Percentiles rank a stretch among this genome's conserved stretches.
Evolutionary conservation across 2,113 vertebrate species (phyloP).

Genomic region (Corvus moneduloides): DNA sequence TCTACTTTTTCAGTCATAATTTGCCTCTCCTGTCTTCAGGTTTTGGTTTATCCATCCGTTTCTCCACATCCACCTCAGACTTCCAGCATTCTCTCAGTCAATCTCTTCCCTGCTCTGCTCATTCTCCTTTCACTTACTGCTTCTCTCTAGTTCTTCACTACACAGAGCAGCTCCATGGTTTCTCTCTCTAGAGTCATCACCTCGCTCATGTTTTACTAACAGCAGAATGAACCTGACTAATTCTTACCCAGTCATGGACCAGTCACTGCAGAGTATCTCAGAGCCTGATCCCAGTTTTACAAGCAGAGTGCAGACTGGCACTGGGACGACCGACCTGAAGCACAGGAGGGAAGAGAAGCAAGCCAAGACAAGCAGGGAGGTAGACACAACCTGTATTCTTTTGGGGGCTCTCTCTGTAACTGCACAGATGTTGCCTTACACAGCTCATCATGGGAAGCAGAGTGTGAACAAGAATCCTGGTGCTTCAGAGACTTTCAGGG

Average conservation of each 20-base stretch:
- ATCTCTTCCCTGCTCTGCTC: not conserved
- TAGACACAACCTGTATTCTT: not conserved
- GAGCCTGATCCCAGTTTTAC: not conserved
- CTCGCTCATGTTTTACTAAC: accelerated
- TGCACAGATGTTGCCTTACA: not conserved
- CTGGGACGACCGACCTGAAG: not conserved
- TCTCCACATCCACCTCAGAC: not conserved
- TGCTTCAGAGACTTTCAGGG: not conserved
- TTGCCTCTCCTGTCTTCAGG: accelerated
- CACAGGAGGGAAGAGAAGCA: not conserved
- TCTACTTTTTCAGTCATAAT: not conserved
- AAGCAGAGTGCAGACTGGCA: not conserved
- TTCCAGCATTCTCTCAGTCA: not conserved
- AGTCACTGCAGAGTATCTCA: not conserved
- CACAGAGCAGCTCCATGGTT: not conserved
- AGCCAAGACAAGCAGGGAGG: not conserved
- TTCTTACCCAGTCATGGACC: not conserved
- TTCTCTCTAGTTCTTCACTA: not conserved
- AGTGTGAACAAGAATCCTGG: not conserved
- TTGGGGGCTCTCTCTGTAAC: not conserved
- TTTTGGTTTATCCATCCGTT: not conserved
- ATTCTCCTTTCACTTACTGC: not conserved
- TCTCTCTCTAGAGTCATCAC: not conserved
- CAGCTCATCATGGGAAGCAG: not conserved
- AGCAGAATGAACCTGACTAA: not conserved